A percentile compares a stretch with the other conserved stretches of the same genome.
Conservation (phyloP, 64 coral and sea anemone genomes). For the Hydrozoanthus tunicans region DNA sequence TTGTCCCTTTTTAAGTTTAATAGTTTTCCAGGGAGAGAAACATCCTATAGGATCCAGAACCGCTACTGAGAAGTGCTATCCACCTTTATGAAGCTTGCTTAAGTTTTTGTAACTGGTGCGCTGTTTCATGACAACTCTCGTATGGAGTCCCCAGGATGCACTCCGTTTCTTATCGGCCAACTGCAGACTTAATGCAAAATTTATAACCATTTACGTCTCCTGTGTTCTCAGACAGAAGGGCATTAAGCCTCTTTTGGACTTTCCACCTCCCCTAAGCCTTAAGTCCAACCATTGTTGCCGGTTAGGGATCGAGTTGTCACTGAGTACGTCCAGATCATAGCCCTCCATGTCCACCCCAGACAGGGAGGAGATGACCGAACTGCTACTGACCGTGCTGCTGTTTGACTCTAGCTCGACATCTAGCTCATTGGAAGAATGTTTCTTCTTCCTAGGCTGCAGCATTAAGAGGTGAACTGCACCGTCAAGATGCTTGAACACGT, state of each 20-base stretch:
- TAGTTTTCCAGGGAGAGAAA: too few relatives aligned
- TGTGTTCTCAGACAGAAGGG: slow-evolving; percentile 85
- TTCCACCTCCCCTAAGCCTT: slow-evolving; percentile 72
- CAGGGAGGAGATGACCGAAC: slow-evolving; percentile 87
- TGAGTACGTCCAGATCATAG: slow-evolving; percentile 80
- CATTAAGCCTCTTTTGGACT: slow-evolving; percentile 83
- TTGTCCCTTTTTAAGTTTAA: too few relatives aligned
- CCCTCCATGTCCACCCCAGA: slow-evolving; percentile 86
- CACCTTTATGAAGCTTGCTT: too few relatives aligned
- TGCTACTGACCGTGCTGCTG: slow-evolving; percentile 87
- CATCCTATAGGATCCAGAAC: too few relatives aligned
- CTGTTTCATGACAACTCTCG: not conserved
- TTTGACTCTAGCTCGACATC: slow-evolving; percentile 93
- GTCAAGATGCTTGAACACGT: slow-evolving; percentile 86
- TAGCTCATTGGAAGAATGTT: slow-evolving; percentile 57
- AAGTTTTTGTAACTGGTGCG: too few relatives aligned
- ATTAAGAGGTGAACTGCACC: slow-evolving; percentile 84
- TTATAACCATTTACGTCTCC: slow-evolving; percentile 34
- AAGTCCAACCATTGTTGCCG: slow-evolving; percentile 87
- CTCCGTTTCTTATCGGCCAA: not conserved
- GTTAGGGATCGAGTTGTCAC: slow-evolving; percentile 85
- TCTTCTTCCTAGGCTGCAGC: slow-evolving; percentile 97
- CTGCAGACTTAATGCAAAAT: not conserved
- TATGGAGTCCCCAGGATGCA: not conserved
- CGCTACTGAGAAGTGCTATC: too few relatives aligned